Base-by-base conservation (phyloP, 2,113 vertebrate genomes). In the Phocoena sinus region DNA sequence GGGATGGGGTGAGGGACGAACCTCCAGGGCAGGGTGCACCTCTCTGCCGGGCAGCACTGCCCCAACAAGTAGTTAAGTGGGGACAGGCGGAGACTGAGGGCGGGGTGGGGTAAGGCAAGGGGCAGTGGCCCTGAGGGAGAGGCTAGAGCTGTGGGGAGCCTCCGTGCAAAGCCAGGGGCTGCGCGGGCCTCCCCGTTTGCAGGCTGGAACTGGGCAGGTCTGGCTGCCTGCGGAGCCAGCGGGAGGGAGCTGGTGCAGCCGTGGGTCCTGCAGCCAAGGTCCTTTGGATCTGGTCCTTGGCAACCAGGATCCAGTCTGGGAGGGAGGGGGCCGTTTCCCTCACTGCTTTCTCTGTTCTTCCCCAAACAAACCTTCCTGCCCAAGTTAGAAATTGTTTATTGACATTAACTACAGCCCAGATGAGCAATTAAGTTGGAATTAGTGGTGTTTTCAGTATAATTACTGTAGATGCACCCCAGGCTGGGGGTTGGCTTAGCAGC, bases 371-470 rank as follows among this genome's bases (percentile, higher is more conserved):
- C 33, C 65, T 65, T 41, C 62, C 31, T 2, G 15, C 63, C 41
- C 53, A 41, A 56, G 31, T 63, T 0, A 7, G 84, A 73, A 13
- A 91, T 94, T 86, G 89, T 97, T 98, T 97, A 95, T 25, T 71
- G 97, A 97, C 53, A 33, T 79, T 94, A 97, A 91, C 96, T 28
- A 81, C 65, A 74, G 63, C 91, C 92, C 92, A 94, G 98, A 96
- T 97, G 96, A 71, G 96, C 97, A 98, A 98, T 98, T 98, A 98
- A 98, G 97, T 95, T 0, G 2, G 97, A 95, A 97, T 98, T 96
- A 98, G 95, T 7, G 84, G 89, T 81, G 77, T 96, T 97, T 97
- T 91, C 95, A 65, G 63, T 33, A 94, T 95, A 33, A 93, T 95
- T 89, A 95, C 97, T 84, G 74, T 21, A 89, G 97, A 97, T 93